phyloP scores from a whole-genome alignment of 2,888 invertebrate species.

The Exephanes ischioxanthus region DNA sequence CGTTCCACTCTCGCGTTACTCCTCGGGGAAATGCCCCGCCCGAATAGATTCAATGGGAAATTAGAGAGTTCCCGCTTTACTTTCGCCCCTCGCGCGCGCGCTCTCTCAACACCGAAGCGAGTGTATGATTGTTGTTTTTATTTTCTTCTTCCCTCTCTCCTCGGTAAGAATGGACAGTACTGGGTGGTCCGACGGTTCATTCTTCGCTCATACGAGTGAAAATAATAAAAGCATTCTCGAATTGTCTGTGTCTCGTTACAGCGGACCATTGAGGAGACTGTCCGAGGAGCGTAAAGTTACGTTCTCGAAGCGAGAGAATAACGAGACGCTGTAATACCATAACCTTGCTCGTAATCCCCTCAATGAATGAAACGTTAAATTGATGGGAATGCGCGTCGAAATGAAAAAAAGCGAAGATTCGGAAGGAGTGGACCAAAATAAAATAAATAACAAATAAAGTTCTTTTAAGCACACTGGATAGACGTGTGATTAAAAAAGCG shows the following conservation, averaged over 20 bases:
- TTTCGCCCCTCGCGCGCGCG: constrained; percentile 28
- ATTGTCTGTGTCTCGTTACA: neutral
- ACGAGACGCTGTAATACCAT: constrained; percentile 1
- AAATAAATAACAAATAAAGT: too few species aligned
- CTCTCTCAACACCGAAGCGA: neutral
- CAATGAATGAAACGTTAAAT: neutral
- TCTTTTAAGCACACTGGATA: too few species aligned
- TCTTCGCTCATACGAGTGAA: neutral
- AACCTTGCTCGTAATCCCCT: neutral
- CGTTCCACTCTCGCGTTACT: constrained; percentile 34
- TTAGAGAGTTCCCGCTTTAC: constrained; percentile 53
- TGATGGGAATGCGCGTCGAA: neutral
- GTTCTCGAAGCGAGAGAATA: constrained; percentile 21
- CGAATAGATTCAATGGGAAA: constrained; percentile 58
- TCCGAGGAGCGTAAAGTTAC: constrained; percentile 11
- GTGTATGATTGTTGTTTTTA: neutral
- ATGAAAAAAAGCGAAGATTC: neutral
- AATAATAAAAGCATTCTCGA: neutral
- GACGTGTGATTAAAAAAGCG: too few species aligned
- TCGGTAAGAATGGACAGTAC: neutral
- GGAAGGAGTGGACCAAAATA: neutral
- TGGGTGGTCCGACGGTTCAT: constrained; percentile 22
- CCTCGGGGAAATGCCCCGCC: constrained; percentile 55
- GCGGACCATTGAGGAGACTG: neutral
- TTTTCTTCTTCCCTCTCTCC: constrained; percentile 24